These are phyloP conservation scores for Lithodes maja DNA, from an alignment of 2,888 invertebrate species.

Conservation along the genomic window DNA sequence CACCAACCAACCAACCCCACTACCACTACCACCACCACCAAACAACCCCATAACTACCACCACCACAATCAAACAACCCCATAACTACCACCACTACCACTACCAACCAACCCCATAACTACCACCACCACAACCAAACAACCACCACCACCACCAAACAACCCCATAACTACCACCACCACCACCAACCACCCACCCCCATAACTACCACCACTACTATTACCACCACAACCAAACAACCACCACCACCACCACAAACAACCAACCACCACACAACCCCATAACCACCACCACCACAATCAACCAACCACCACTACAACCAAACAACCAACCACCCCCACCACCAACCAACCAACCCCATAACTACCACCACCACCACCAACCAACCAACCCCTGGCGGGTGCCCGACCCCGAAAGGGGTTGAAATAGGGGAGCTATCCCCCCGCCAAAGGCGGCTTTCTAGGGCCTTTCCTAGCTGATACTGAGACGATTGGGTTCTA, in stretches of 20 bases:
- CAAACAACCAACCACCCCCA: no score
- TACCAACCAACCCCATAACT: background rate
- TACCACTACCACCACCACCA: background rate
- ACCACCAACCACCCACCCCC: background rate
- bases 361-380: no score
- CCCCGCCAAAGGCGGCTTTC: no score
- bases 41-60: background rate
- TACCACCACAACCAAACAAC: background rate
- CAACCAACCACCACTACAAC: background rate
- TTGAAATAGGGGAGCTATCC: no score
- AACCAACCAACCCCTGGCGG: no score
- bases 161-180: background rate
- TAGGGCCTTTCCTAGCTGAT: no score
- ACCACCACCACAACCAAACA: background rate
- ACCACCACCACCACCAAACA: background rate
- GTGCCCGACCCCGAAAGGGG: no score
- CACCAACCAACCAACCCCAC: background rate
- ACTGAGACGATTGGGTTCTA: no score
- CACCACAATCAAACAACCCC: background rate
- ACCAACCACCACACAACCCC: background rate
- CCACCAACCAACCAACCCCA: no score
- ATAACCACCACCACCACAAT: background rate
- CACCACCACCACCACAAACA: background rate
- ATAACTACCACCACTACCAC: background rate
- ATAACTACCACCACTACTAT: background rate